These are phyloP conservation scores for Tetrao urogallus DNA, from an alignment of 2,113 vertebrate species.

Conservation along the genomic window DNA sequence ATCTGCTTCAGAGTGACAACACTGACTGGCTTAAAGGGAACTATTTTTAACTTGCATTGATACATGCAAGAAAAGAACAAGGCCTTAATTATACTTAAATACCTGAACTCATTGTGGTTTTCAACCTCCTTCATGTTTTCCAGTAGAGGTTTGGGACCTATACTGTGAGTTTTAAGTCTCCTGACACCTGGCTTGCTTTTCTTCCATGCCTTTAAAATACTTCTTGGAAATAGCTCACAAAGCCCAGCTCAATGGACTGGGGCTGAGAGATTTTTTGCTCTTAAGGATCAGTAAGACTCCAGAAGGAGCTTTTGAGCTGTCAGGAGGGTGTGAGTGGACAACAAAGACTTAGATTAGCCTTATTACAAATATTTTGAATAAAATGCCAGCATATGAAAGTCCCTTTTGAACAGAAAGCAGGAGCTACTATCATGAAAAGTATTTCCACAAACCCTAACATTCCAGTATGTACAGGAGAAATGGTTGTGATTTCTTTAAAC, in stretches of 20 bases:
- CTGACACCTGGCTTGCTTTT: background rate
- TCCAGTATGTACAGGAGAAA: background rate
- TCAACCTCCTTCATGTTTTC: background rate
- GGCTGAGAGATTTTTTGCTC: background rate
- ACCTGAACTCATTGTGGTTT: background rate
- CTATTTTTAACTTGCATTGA: background rate
- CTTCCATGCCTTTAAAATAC: background rate
- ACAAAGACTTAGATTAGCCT: background rate
- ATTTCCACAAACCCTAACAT: background rate
- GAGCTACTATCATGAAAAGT: background rate
- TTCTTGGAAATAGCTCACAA: background rate
- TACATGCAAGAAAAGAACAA: background rate
- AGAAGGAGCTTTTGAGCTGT: background rate
- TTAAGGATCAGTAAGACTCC: background rate
- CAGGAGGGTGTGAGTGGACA: background rate
- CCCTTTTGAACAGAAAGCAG: background rate
- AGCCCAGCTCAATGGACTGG: background rate
- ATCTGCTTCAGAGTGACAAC: background rate
- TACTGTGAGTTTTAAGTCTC: background rate
- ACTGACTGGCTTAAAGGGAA: background rate
- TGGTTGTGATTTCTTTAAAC: background rate
- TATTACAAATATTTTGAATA: constrained; percentile 24
- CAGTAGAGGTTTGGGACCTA: background rate
- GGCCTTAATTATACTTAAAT: background rate
- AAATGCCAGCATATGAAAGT: background rate